Base-by-base conservation (phyloP, 2,113 vertebrate genomes). In the Triplophysa dalaica region DNA sequence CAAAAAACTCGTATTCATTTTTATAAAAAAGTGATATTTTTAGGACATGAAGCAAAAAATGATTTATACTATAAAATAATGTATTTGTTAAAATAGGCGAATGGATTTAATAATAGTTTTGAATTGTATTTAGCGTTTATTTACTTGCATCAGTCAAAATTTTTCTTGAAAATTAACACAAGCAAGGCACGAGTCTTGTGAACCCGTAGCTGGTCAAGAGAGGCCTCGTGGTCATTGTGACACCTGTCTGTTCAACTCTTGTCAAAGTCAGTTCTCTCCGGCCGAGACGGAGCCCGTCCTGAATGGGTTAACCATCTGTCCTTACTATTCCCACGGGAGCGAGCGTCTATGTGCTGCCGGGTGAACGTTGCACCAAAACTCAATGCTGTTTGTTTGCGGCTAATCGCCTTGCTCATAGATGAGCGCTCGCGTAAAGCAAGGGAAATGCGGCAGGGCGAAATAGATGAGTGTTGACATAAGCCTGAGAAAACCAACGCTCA, bases 341-440 rank as follows among this genome's bases (percentile, higher is more conserved):
- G 69, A 14, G 54, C 16, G 16, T 79, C 73, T 24, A 38, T 38
- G 63, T 83, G 62, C 61, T 77, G 66, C 63, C 77, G 61, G 8
- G 48, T 38, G 69, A 21, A 79, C 26, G 4, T 61, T 50, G 74
- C 79, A 82, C 64, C 48, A 85, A 83, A 86, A 84, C 81, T 83
- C 75, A 64, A 70, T 70, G 64, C 78, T 88, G 89, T 91, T 87
- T 88, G 67, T 80, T 85, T 68, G 87, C 82, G 75, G 67, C 86
- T 92, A 90, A 93, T 92, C 89, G 4, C 82, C 81, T 92, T 89
- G 45, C 87, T 90, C 87, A 89, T 89, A 91, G 90, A 90, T 88
- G 90, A 92, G 76, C 45, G 86, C 82, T 62, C 80, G 62, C 77
- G 82, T 56, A 87, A 90, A 80, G 81, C 75, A 83, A 75, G 89